Base-by-base conservation (phyloP, 2,888 invertebrate species). In the Argynnis bischoffii region DNA sequence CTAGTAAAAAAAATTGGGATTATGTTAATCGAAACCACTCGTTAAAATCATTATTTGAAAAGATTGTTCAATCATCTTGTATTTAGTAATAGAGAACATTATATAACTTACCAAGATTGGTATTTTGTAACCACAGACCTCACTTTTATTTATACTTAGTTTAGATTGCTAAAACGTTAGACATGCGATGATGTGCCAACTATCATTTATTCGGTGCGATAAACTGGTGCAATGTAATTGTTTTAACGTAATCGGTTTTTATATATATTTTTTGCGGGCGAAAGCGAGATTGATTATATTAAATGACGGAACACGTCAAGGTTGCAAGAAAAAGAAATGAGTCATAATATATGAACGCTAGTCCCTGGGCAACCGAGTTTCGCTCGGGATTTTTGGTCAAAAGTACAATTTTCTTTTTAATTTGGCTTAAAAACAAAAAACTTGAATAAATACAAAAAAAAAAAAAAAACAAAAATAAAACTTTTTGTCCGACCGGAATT, bases 171-270 rank as follows among this genome's bases (percentile, higher is more conserved):
- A 55, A 60, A 71, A 48, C 51, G 57, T 66, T 57, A 56, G 51
- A 51, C 66, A 59, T 64, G 66, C 26, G 68, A 26, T 63, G 41
- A 55, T 67, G 67, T 65, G 63, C 70, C 63, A 70, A 70, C 63
- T 48, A 41, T 51, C 51, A 53, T 64, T 65, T 69, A 63, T 54
- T 63, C 55, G 55, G 35, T 66, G 41, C 65, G 59, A 65, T 59
- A 53, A 59, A 59, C 53, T 54, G 26, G 53, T 47, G 26, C 53
- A 61, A 61, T 41, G 50, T n/a, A 61, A 61, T 61, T 61, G 61
- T 61, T 61, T 6, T 50, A 31, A 61, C 61, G 61, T 61, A 61
- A 61, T 61, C 61, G n/a, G 61, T 61, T 41, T 61, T 61, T 61
- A 41, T 18, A 61, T 6, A 41, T 35, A 51, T n/a, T 41, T 21